phyloP scores from a whole-genome alignment of 2,888 invertebrate genomes.

The Drosophila cyrtoloma region DNA sequence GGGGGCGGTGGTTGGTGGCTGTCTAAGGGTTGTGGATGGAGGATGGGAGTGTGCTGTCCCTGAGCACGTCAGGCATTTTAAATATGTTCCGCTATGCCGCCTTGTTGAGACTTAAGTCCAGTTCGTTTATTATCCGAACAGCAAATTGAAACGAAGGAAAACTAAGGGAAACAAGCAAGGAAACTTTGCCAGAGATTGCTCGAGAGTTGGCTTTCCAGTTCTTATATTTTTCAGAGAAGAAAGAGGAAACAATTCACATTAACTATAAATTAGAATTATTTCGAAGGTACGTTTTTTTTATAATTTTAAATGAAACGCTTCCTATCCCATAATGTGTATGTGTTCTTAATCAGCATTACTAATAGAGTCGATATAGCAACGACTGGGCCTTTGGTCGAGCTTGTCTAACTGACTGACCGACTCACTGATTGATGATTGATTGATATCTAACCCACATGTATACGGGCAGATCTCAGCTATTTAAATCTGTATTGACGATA shows the following conservation, averaged over 20 bases:
- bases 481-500: not conserved
- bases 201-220: not conserved
- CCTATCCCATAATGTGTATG: not conserved
- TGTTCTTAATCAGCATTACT: not conserved
- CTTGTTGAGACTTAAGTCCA: slow-evolving; percentile 56
- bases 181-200: not conserved
- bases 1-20: not conserved
- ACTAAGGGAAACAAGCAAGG: slow-evolving; percentile 8
- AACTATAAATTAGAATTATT: not conserved
- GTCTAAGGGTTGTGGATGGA: not conserved
- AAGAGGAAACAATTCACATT: not conserved
- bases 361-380: not conserved
- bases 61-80: slow-evolving; percentile 61
- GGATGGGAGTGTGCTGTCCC: slow-evolving; percentile 3
- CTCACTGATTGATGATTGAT: not conserved
- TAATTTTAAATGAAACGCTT: not conserved
- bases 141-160: slow-evolving; percentile 23
- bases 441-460: too few species aligned
- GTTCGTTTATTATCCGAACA: slow-evolving; percentile 56
- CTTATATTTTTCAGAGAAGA: not conserved
- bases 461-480: too few species aligned
- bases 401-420: not conserved
- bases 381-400: not conserved
- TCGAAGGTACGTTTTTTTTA: not conserved
- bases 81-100: slow-evolving; percentile 53